These are phyloP conservation scores for Ditula angustiorana DNA, from an alignment of 2,888 invertebrate genomes.

Conservation along the genomic window DNA sequence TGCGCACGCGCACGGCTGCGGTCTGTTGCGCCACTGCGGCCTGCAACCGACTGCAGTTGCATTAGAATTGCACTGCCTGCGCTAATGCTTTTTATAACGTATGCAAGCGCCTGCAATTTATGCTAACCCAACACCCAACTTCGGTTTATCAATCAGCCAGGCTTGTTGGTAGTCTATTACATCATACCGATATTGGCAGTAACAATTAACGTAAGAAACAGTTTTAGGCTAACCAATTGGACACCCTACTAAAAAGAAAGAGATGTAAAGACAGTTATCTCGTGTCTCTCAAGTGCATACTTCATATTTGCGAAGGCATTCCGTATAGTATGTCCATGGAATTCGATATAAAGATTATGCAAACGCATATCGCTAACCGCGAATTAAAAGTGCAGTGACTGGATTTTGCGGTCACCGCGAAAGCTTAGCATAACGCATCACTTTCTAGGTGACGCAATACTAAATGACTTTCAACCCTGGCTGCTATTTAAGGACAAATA, in stretches of 20 bases:
- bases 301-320: no score
- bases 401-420: neutral
- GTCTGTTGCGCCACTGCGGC: conserved; percentile 34
- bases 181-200: no score
- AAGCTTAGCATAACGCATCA: neutral
- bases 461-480: no score
- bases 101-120: conserved; percentile 11
- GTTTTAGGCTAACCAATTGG: no score
- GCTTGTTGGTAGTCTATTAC: no score
- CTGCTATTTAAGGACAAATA: no score
- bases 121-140: conserved; percentile 11
- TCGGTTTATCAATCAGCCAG: neutral
- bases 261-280: no score
- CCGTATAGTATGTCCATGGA: no score
- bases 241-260: no score
- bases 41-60: conserved; percentile 41
- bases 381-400: neutral
- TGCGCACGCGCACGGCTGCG: conserved; percentile 37
- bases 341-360: no score
- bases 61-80: conserved; percentile 33
- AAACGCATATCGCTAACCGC: neutral
- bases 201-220: no score
- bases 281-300: no score
- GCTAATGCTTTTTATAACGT: conserved; percentile 31
- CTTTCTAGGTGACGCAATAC: neutral